Evolutionary conservation across 2,797 vertebrate genomes (phyloP).

Genomic region (Eremophila alpestris): DNA sequence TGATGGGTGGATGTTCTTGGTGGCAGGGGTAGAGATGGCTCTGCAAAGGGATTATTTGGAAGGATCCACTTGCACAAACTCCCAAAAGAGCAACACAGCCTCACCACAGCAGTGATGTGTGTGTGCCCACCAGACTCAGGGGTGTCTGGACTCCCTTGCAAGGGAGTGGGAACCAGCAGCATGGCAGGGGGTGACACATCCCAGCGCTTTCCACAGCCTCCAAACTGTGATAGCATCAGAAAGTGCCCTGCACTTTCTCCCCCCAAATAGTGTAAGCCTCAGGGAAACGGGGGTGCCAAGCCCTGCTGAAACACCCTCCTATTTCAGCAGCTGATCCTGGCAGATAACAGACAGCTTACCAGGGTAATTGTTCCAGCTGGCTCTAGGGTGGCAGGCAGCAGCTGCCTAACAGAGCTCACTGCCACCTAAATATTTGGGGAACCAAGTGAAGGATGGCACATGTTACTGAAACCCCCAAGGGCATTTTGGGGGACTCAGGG

Average conservation of each 20-base stretch:
- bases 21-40: background rate
- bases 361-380: background rate
- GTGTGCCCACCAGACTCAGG: background rate
- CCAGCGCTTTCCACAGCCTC: background rate
- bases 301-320: background rate
- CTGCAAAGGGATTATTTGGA: background rate
- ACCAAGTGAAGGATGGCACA: background rate
- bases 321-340: background rate
- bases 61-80: background rate
- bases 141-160: background rate
- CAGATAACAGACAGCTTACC: background rate
- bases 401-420: background rate
- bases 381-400: background rate
- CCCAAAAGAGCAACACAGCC: background rate
- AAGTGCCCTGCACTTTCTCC: background rate
- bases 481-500: background rate
- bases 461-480: background rate
- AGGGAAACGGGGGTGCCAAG: background rate
- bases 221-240: background rate
- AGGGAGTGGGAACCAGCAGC: background rate
- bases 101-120: background rate
- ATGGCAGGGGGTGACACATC: background rate
- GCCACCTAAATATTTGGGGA: background rate
- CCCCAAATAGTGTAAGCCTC: background rate
- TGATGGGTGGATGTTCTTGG: background rate